Evolutionary conservation across 2,797 vertebrate genomes (phyloP), one percentile per base, ranked within the genome.

Genomic region (Tolypeutes matacus): DNA sequence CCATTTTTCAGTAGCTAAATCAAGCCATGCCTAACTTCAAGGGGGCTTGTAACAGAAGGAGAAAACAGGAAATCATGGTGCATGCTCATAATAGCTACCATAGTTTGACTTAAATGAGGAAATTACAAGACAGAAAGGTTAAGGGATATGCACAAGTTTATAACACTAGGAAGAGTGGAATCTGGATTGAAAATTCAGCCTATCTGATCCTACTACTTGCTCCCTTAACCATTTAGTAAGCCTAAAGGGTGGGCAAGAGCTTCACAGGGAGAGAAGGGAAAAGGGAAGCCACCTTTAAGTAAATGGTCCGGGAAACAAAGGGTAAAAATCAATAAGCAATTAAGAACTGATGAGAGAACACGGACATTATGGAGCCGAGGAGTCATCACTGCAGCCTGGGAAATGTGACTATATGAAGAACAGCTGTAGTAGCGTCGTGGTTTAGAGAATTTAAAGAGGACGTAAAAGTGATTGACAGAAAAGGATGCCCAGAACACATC

Each of bases 41-140:
- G 27, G 80, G 17, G 5, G 1, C n/a, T 60, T 51, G 1, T 25
- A 3, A 5, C 86, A 69, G 39, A 36, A 78, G 18, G 51, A 51
- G 83, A 78, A 17, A 90, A 75, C 34, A 49, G 31, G 56, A 87
- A 77, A 31, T 17, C 15, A 60, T 0, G 27, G 31, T 4, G 60
- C 21, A 23, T 1, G 0, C 31, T 27, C 75, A 56, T 25, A 12
- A 65, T 0, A 7, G 25, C 70, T 51, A 56, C n/a, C 4, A 14
- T 2, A 7, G 39, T 8, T 7, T 53, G 53, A 83, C 27, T 72
- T 73, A 14, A 69, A 70, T 0, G 9, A 64, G 29, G 39, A 31
- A 11, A 21, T 1, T 10, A 12, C 0, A 8, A 23, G 13, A 3
- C 9, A 73, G 36, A n/a, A 73, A 69, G 51, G 5, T 36, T 34